Evolutionary conservation across 2,888 invertebrate genomes (phyloP).

Genomic region (Rhingia rostrata): DNA sequence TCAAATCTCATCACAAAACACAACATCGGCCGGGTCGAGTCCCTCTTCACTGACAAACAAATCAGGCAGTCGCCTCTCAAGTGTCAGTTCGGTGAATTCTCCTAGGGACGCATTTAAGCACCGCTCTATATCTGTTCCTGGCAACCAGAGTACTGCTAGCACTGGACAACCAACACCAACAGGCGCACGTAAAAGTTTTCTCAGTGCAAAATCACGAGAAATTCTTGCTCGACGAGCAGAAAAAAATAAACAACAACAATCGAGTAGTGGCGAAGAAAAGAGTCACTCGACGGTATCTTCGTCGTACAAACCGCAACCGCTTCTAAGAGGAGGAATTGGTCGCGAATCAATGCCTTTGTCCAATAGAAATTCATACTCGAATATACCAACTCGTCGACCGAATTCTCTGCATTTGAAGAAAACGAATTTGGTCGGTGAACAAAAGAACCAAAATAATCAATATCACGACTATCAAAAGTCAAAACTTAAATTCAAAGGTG

Average conservation of each 20-base stretch:
- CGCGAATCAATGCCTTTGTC: constrained; percentile 62
- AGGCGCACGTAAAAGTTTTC: constrained; percentile 80
- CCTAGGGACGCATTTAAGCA: constrained; percentile 81
- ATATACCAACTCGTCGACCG: constrained; percentile 81
- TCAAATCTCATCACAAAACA: constrained; percentile 76
- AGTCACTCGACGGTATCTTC: constrained; percentile 51
- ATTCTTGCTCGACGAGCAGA: constrained; percentile 82
- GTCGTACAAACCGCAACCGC: constrained; percentile 73
- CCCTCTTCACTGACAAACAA: constrained; percentile 82
- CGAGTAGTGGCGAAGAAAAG: constrained; percentile 76
- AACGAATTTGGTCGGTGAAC: constrained; percentile 41
- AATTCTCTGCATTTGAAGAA: constrained; percentile 81
- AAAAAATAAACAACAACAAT: constrained; percentile 80
- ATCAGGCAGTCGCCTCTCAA: constrained; percentile 81
- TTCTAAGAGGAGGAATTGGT: constrained; percentile 49
- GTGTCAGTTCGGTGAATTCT: constrained; percentile 81
- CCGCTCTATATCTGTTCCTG: constrained; percentile 82
- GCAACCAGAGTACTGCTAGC: constrained; percentile 74
- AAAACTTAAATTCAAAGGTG: constrained; percentile 62
- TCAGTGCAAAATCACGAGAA: constrained; percentile 82
- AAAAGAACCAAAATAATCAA: constrained; percentile 75
- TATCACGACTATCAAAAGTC: constrained; percentile 48
- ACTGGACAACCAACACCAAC: constrained; percentile 73
- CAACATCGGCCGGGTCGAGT: constrained; percentile 81
- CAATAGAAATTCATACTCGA: constrained; percentile 80